These are phyloP conservation scores for Gulo gulo DNA, from an alignment of 2,113 vertebrate genomes.

Conservation along the genomic window DNA sequence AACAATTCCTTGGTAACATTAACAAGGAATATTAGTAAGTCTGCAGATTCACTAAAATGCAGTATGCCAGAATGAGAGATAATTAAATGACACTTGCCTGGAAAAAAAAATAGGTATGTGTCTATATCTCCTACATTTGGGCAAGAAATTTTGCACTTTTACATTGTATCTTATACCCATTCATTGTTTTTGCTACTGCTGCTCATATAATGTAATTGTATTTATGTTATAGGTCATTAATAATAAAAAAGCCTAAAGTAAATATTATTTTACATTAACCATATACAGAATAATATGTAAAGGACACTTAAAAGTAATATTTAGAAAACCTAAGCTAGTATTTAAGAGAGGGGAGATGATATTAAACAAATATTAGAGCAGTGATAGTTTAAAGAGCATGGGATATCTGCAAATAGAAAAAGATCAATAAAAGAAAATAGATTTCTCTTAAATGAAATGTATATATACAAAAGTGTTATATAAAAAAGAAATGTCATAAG, in stretches of 20 bases:
- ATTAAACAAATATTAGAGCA: not conserved
- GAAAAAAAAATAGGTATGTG: not conserved
- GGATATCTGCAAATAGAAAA: not conserved
- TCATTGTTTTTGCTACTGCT: not conserved
- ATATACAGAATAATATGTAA: not conserved
- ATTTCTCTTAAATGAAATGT: not conserved
- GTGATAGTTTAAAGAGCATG: not conserved
- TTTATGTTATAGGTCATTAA: not conserved
- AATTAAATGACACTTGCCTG: not conserved
- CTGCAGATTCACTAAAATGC: not conserved
- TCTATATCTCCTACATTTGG: not conserved
- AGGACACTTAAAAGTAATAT: not conserved
- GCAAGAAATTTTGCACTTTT: not conserved
- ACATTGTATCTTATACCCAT: not conserved
- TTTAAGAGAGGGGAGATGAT: not conserved
- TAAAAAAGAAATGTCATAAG: not conserved
- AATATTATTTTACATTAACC: not conserved
- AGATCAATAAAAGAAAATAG: not conserved
- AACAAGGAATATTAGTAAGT: not conserved
- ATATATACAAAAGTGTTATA: not conserved
- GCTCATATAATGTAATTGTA: not conserved
- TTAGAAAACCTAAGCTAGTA: not conserved
- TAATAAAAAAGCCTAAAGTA: not conserved
- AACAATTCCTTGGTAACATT: conserved; percentile 3
- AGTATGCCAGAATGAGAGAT: not conserved